Conservation (phyloP, 1,140 invertebrate genomes). For the Panonychus citri region DNA sequence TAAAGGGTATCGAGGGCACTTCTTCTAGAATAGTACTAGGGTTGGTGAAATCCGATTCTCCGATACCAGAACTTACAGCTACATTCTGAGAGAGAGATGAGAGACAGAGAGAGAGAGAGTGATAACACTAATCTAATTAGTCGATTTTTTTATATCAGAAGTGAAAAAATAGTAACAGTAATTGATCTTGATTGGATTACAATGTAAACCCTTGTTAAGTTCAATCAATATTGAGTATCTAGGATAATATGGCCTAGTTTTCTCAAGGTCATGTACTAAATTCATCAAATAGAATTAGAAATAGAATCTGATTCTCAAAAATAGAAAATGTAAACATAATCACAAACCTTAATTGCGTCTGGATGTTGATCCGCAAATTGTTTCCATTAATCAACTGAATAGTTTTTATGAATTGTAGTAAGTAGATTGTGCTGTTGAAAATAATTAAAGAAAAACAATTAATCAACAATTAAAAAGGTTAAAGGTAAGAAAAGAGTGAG, state of each 20-base stretch:
- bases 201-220: no score
- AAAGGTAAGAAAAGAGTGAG: background rate
- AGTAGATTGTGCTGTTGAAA: constrained; percentile 54
- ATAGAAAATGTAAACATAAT: background rate
- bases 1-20: constrained; percentile 43
- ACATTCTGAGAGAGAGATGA: constrained; percentile 36
- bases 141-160: constrained; percentile 1
- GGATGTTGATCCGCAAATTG: constrained; percentile 48
- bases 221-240: no score
- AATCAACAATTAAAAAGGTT: constrained; percentile 5
- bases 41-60: constrained; percentile 52
- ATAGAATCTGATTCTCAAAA: background rate
- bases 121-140: no score
- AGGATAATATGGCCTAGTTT: no score
- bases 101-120: background rate
- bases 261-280: no score
- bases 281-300: no score
- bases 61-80: constrained; percentile 62
- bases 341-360: constrained; percentile 32
- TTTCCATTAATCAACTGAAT: constrained; percentile 58
- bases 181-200: no score
- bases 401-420: constrained; percentile 79
- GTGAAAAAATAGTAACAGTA: no score
- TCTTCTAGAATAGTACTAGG: constrained; percentile 38
- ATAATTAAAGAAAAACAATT: constrained; percentile 15